These are phyloP conservation scores for Periophthalmus modestus DNA, from an alignment of 2,113 vertebrate species.

Conservation along the genomic window DNA sequence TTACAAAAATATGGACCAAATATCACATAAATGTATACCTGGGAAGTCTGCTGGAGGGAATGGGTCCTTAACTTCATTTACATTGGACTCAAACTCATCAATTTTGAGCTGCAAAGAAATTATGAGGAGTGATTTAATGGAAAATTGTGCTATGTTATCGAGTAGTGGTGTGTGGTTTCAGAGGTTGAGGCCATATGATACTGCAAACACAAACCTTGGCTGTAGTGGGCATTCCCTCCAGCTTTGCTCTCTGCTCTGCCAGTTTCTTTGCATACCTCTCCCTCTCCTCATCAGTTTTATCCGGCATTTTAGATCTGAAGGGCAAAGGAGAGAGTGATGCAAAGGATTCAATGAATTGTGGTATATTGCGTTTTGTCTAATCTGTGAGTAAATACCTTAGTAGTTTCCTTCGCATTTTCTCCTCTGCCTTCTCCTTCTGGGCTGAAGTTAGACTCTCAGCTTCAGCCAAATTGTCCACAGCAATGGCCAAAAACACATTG, in stretches of 20 bases:
- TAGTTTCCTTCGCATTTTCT: slow-evolving; percentile 86
- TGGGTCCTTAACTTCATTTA: slow-evolving; percentile 97
- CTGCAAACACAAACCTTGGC: slow-evolving; percentile 82
- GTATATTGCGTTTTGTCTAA: fast-evolving
- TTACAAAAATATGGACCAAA: not conserved
- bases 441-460: slow-evolving; percentile 94
- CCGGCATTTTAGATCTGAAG: slow-evolving; percentile 81
- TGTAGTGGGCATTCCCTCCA: slow-evolving; percentile 92
- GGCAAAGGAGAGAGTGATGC: not conserved
- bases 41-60: slow-evolving; percentile 97
- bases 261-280: slow-evolving; percentile 85
- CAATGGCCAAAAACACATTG: slow-evolving; percentile 97
- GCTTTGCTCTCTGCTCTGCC: slow-evolving; percentile 89
- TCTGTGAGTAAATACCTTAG: slow-evolving; percentile 75
- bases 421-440: slow-evolving; percentile 94
- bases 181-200: not conserved
- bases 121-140: not conserved
- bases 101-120: slow-evolving; percentile 85
- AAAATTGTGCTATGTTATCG: not conserved
- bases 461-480: slow-evolving; percentile 94
- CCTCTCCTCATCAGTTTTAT: slow-evolving; percentile 92
- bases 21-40: slow-evolving; percentile 72
- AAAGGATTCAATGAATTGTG: not conserved
- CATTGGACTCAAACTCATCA: slow-evolving; percentile 97
- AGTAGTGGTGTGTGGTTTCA: not conserved